Evolutionary conservation across 1,140 invertebrate genomes (phyloP), one percentile per base, ranked within the genome.

Genomic region (Artemia franciscana): DNA sequence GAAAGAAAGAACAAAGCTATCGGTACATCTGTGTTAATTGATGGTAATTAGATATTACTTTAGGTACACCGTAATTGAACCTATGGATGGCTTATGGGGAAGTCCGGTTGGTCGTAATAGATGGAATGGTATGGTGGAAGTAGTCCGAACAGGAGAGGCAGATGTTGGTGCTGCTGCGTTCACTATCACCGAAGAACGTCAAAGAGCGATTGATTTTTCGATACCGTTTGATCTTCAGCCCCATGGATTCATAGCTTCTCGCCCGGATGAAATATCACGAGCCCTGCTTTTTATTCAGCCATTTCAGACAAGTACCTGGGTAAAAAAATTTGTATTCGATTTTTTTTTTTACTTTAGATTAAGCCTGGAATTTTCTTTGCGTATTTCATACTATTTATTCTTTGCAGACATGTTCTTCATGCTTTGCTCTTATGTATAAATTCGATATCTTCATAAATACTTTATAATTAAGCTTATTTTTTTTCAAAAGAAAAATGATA

Each of bases 201-300:
- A 79, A 66, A 67, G 69, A 18, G 69, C 77, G 4, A 79, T 90
- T 5, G 89, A 91, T 71, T 92, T 87, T 70, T 91, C 87, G 0
- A 70, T 77, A 12, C 78, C 85, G 0, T 79, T 92, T 58, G 85
- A 83, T 67, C 78, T 82, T 1, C 85, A 91, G 69, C 76, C 82
- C 0, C 89, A 91, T 66, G 78, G 82, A 0, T 84, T 90, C 67
- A 75, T 91, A 60, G 79, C 83, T 5, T 79, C 83, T 0, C 80
- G 81, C 60, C 88, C 86, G 2, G 77, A 79, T 65, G 84, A 85
- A 69, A 73, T 87, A 2, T 87, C 84, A 64, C 77, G 86, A 67
- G 86, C 83, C 0, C 76, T 88, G 30, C 72, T 93, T 1, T 94
- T 93, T 68, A 80, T 88, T 28, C 80, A 85, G 4, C 90, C 90